Percentiles rank a stretch among this genome's conserved stretches.
These are phyloP conservation scores for Chascanopsetta lugubris DNA, from an alignment of 2,113 vertebrate genomes.

Conservation along the genomic window DNA sequence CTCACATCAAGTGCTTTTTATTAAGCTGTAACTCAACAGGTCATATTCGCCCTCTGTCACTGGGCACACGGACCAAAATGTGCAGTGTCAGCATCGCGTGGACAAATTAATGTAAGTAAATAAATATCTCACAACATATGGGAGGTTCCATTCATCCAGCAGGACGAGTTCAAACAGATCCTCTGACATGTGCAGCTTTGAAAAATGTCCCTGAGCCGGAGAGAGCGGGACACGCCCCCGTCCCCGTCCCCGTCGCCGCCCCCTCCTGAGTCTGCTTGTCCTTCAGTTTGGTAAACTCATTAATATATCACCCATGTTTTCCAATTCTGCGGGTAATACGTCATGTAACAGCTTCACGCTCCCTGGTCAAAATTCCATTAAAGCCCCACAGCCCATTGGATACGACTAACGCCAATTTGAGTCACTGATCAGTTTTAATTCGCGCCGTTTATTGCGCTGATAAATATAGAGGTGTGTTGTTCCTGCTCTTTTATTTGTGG, in stretches of 20 bases:
- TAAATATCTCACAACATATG: constrained; percentile 37
- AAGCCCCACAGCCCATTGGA: constrained; percentile 43
- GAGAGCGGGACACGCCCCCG: constrained; percentile 45
- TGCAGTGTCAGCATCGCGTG: constrained; percentile 7
- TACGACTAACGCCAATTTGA: constrained; percentile 89
- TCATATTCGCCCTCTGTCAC: not conserved
- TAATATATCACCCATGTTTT: constrained; percentile 65
- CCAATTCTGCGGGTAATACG: constrained; percentile 46
- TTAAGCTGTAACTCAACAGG: constrained; percentile 2
- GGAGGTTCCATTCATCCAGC: constrained; percentile 36
- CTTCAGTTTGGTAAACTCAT: constrained; percentile 67
- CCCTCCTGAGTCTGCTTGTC: constrained; percentile 53
- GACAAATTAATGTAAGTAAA: constrained; percentile 33
- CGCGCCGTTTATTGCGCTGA: constrained; percentile 93
- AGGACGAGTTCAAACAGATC: constrained; percentile 46
- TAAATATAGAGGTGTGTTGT: constrained; percentile 94
- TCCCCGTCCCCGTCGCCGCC: too few relatives aligned
- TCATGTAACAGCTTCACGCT: constrained; percentile 46
- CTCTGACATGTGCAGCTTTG: constrained; percentile 47
- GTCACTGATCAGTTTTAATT: constrained; percentile 93
- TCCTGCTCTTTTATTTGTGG: constrained; percentile 93
- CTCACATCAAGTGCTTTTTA: constrained; percentile 4
- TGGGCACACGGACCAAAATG: constrained; percentile 11
- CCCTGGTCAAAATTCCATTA: constrained; percentile 63
- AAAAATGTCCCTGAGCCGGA: constrained; percentile 43